Evolutionary conservation across 92 coral and sea anemone genomes (phyloP).

Genomic region (Blastomussa wellsi): DNA sequence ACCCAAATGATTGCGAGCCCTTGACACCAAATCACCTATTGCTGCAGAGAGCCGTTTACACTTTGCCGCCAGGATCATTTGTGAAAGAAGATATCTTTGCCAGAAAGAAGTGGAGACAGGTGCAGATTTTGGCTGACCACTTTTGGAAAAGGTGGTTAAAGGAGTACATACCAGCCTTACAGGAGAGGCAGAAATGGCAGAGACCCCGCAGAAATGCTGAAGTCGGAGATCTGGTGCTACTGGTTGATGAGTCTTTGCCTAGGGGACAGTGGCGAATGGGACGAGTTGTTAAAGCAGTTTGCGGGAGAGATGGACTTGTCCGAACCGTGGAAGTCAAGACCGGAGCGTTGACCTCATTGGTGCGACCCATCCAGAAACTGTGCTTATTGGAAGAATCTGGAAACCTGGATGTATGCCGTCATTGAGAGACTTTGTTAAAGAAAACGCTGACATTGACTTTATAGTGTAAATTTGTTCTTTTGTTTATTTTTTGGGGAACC

Average conservation of each 20-base stretch:
- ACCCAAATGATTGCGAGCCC: constrained; percentile 53
- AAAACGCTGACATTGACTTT: neutral
- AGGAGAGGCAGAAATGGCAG: constrained; percentile 59
- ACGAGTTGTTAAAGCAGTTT: constrained; percentile 6
- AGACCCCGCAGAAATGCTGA: constrained; percentile 38
- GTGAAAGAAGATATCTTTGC: constrained; percentile 46
- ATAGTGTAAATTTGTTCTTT: neutral
- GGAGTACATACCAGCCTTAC: constrained; percentile 67
- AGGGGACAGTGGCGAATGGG: constrained; percentile 53
- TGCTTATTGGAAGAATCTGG: no score
- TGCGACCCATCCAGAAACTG: no score
- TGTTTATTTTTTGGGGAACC: constrained; percentile 9
- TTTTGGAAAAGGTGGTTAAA: constrained; percentile 65
- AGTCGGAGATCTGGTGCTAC: constrained; percentile 54
- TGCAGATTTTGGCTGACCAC: constrained; percentile 52
- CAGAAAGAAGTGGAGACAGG: constrained; percentile 63
- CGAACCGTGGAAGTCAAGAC: constrained; percentile 57
- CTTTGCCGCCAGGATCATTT: constrained; percentile 57
- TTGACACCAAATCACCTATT: constrained; percentile 65
- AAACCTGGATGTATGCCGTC: no score
- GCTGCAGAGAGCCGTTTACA: constrained; percentile 37
- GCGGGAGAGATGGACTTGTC: constrained; percentile 47
- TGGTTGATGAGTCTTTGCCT: constrained; percentile 31
- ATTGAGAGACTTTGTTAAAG: neutral
- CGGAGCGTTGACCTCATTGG: neutral